A percentile compares a stretch with the other conserved stretches of the same genome.
Evolutionary conservation across 2,797 vertebrate species (phyloP).

Genomic region (Microctenopoma lineatum): DNA sequence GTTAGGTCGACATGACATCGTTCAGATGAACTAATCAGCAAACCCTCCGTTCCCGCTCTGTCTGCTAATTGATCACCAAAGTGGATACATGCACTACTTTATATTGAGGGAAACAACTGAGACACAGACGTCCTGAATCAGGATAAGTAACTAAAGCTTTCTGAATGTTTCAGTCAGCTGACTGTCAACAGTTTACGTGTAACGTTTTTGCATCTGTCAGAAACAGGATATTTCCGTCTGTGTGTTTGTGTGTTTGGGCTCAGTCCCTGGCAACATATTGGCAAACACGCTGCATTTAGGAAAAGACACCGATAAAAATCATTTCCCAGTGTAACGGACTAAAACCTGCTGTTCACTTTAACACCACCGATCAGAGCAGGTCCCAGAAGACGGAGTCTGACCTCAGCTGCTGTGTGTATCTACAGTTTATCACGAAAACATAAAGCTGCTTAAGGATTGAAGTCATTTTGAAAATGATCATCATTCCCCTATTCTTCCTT

Average conservation of each 20-base stretch:
- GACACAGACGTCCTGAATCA: too few relatives aligned
- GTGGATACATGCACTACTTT: too few relatives aligned
- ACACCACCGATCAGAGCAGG: neutral
- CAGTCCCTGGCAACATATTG: neutral
- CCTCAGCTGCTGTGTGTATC: neutral
- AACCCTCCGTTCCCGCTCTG: too few relatives aligned
- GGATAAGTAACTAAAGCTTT: too few relatives aligned
- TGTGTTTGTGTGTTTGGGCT: conserved; percentile 2
- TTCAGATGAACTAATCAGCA: too few relatives aligned
- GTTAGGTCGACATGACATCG: too few relatives aligned
- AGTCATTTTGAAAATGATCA: neutral
- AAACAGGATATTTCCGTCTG: conserved; percentile 6
- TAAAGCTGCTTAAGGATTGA: neutral
- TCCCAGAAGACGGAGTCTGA: neutral
- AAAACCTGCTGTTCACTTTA: neutral
- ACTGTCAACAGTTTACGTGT: neutral
- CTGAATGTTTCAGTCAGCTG: neutral
- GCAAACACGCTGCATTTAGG: neutral
- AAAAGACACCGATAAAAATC: conserved; percentile 15
- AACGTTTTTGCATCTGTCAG: neutral
- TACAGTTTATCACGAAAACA: too few relatives aligned
- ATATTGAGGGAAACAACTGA: too few relatives aligned
- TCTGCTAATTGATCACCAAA: too few relatives aligned
- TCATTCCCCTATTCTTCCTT: neutral
- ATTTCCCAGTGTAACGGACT: neutral